Base-by-base conservation (phyloP, 2,797 vertebrate species). In the Anguilla marmorata region DNA sequence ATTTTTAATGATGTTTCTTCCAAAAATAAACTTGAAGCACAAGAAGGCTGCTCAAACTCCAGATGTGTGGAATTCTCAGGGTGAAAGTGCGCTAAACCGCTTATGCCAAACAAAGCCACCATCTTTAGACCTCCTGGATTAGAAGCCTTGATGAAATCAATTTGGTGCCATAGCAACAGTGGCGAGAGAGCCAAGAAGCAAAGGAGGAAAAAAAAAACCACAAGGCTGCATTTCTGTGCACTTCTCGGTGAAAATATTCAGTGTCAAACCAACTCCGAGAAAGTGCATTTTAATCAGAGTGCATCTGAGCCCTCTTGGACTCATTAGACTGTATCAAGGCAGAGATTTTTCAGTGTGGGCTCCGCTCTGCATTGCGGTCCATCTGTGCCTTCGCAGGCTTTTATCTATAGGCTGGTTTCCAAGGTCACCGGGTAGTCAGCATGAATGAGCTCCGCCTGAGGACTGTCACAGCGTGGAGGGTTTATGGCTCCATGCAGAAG, bases 381-480 rank as follows among this genome's bases (percentile, higher is more conserved):
- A 89, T 93, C 89, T 92, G 66, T 82, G 87, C 85, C 86, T 16
- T 86, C 90, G 76, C 84, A 84, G 86, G 86, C 88, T 92, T 88
- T 86, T 92, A 91, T 90, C 88, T 88, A 90, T 90, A 91, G 90
- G 93, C 89, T 24, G 89, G 90, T 92, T 93, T 91, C 92, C 94
- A 95, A 95, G 94, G 95, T 95, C 95, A 94, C 92, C 87, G 72
- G 41, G 90, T 93, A 94, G 94, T 95, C 95, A 93, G 91, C 85
- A 87, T 80, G 92, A 90, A 87, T 84, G 58, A 84, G 5, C 37
- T 33, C 45, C 56, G 76, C 79, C 80, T 54, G 58, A 72, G 85
- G 58, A 84, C 21, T 56, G 2, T 5, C 6, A 30, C 45, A 30
- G 16, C 2, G 50, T 24, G 41, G 56, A 60, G 54, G 16, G 33